These are phyloP conservation scores for Ficedula albicollis DNA, from an alignment of 2,797 vertebrate genomes.

Conservation along the genomic window DNA sequence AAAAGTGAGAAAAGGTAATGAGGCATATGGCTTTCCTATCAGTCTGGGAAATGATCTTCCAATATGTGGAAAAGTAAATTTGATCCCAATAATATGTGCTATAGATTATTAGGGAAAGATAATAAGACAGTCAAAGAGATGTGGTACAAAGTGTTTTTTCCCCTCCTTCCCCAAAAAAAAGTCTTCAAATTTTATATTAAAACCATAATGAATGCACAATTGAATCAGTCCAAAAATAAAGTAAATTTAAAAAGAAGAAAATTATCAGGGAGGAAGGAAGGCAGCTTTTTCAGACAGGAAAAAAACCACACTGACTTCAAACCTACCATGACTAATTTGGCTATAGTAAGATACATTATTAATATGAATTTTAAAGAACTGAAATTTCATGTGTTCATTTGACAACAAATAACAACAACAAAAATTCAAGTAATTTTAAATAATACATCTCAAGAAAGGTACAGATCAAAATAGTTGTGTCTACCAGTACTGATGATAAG, in stretches of 20 bases:
- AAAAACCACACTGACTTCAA: conserved; percentile 2
- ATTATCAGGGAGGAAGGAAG: neutral
- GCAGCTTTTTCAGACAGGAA: neutral
- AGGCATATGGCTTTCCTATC: neutral
- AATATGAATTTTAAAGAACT: neutral
- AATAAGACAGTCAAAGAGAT: neutral
- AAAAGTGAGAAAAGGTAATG: neutral
- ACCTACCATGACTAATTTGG: neutral
- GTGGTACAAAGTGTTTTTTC: neutral
- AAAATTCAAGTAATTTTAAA: neutral
- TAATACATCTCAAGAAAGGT: neutral
- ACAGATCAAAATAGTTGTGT: neutral
- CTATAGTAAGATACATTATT: neutral
- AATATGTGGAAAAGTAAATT: neutral
- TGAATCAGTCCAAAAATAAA: neutral
- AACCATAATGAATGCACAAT: neutral
- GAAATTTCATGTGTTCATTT: neutral
- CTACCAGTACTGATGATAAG: neutral
- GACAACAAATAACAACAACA: neutral
- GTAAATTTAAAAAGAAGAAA: neutral
- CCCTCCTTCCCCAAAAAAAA: accelerated
- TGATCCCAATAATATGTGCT: neutral
- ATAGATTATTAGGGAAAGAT: neutral
- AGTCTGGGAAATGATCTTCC: neutral
- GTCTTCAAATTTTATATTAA: neutral